Evolutionary conservation across 1,140 invertebrate genomes (phyloP), one percentile per base, ranked within the genome.

Genomic region (Bombus cullumanus): DNA sequence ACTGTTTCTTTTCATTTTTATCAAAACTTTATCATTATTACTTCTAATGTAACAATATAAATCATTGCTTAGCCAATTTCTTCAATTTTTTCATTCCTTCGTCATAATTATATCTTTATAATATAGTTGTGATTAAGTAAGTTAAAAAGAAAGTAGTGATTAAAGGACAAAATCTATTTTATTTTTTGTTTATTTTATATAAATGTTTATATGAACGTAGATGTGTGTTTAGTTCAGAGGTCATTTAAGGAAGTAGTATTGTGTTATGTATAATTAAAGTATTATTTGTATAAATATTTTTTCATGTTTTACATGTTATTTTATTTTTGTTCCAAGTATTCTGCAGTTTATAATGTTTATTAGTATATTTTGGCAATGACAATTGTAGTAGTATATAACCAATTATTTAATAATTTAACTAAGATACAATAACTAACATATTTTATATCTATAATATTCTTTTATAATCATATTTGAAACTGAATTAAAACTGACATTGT

Each of bases 21-120:
- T 31, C n/a, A 34, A 37, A 74, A 74, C 28, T 43, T 41, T 28
- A 73, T 25, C 5, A 73, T 15, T 57, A 34, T 47, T 75, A 75
- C 25, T 73, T 43, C 28, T 37, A 47, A 73, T 74, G 6, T 31
- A 73, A 74, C 28, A 74, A 53, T 75, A 75, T 71, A 41, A 39
- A 41, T 41, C 1, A n/a, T 15, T 71, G 10, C 28, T 41, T 37
- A 39, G 22, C 6, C 2, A 41, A 28, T 41, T 37, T 69, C 22
- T 69, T 31, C 13, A 10, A 18, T 68, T 68, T 68, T 68, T 68
- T 68, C 31, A 68, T 18, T 68, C 31, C 18, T 68, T 18, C 18
- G 25, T 37, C 31, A 37, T 64, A 68, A 68, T 68, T 34, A 68
- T 22, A 34, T 41, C 39, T 71, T 41, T 71, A 28, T 37, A 28